Conservation (phyloP, 2,888 invertebrate species). For the Hydropsyche betteni region DNA sequence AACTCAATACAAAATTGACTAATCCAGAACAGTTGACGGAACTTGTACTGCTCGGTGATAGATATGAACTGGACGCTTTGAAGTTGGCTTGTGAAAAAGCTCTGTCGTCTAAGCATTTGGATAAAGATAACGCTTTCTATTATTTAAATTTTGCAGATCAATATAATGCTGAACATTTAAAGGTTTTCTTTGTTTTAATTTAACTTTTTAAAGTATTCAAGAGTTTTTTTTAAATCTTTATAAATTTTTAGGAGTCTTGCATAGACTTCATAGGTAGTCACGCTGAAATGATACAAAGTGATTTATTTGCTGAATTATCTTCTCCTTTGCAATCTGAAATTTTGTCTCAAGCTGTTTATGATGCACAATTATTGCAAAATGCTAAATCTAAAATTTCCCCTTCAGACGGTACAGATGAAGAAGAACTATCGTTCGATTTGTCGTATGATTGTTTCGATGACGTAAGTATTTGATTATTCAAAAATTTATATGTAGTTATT, state of each 20-base stretch:
- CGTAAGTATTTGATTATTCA: constrained; percentile 19
- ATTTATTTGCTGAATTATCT: constrained; percentile 67
- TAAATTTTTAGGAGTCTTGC: constrained; percentile 60
- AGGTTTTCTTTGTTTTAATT: constrained; percentile 57
- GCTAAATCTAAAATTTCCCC: not conserved
- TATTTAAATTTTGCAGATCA: constrained; percentile 74
- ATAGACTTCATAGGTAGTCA: constrained; percentile 66
- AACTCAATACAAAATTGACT: constrained; percentile 61
- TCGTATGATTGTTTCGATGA: constrained; percentile 12
- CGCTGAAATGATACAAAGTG: constrained; percentile 64
- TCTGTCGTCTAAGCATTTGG: constrained; percentile 66
- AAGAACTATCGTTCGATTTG: not conserved
- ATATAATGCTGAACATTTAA: constrained; percentile 67
- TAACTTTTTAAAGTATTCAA: not conserved
- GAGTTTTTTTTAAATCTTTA: not conserved
- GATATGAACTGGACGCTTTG: constrained; percentile 70
- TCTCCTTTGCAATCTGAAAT: constrained; percentile 68
- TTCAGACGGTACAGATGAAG: not conserved
- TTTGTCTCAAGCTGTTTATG: constrained; percentile 58
- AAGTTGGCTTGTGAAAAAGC: constrained; percentile 72
- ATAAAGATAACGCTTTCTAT: constrained; percentile 71
- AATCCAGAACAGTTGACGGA: constrained; percentile 69
- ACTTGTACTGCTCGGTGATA: constrained; percentile 71
- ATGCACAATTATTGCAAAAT: not conserved
- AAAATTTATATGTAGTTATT: not conserved